phyloP scores from a whole-genome alignment of 2,888 invertebrate species.

The Anaspis maculata region DNA sequence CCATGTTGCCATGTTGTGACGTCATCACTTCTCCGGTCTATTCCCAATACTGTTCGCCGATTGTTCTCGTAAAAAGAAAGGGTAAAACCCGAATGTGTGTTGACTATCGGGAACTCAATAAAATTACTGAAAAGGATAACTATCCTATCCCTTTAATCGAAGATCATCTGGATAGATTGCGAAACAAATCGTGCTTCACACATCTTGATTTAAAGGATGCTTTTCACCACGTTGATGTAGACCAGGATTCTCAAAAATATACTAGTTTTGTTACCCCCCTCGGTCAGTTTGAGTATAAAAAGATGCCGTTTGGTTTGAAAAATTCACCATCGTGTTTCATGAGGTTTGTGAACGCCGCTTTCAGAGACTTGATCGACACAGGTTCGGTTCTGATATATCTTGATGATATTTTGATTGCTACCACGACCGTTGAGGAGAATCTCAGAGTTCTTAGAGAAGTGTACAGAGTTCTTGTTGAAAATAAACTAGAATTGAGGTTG shows the following conservation, averaged over 20 bases:
- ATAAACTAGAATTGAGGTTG: background rate
- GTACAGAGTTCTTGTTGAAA: background rate
- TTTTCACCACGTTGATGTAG: conserved; percentile 3
- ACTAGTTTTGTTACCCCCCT: conserved; percentile 6
- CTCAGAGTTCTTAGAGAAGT: conserved; percentile 1
- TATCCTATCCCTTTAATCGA: conserved; percentile 5
- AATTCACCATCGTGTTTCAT: conserved; percentile 1
- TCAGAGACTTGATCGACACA: conserved; percentile 1
- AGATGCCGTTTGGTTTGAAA: conserved; percentile 5
- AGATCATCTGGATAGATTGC: conserved; percentile 4
- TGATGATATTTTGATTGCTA: conserved; percentile 6
- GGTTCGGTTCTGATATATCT: conserved; percentile 3
- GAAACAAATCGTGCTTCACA: conserved; percentile 4
- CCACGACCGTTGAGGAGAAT: conserved; percentile 1
- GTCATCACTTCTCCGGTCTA: too few relatives aligned
- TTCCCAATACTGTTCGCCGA: conserved; percentile 4
- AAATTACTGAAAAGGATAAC: conserved; percentile 3
- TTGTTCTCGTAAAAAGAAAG: conserved; percentile 7
- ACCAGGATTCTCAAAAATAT: conserved; percentile 2
- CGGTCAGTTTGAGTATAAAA: conserved; percentile 5
- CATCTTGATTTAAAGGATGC: conserved; percentile 3
- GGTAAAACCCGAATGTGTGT: conserved; percentile 1
- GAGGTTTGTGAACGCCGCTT: conserved; percentile 2
- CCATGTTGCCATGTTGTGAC: too few relatives aligned
- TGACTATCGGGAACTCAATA: conserved; percentile 3